phyloP scores from a whole-genome alignment of 2,888 invertebrate genomes.

The Rhorus exstirpatorius region DNA sequence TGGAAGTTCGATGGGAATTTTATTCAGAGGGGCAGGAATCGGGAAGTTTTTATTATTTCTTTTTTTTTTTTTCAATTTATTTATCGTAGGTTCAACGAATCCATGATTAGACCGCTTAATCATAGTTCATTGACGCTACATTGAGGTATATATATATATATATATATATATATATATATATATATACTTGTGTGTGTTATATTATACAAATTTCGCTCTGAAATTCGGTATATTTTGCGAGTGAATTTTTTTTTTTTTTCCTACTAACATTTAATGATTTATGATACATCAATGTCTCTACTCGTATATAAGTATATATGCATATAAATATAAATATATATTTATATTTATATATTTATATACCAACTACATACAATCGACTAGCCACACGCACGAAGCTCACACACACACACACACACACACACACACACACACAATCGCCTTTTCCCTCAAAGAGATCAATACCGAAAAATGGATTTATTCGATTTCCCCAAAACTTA shows the following conservation, averaged over 20 bases:
- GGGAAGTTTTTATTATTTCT: not conserved
- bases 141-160: no score
- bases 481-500: not conserved
- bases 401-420: no score
- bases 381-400: conserved; percentile 63
- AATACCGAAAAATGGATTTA: conserved; percentile 11
- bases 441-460: conserved; percentile 5
- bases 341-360: conserved; percentile 42
- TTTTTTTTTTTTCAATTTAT: conserved; percentile 9
- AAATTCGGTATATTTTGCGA: conserved; percentile 45
- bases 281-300: conserved; percentile 66
- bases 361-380: conserved; percentile 57
- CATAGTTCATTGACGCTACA: conserved; percentile 61
- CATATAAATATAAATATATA: no score
- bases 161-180: not conserved
- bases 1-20: conserved; percentile 42
- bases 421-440: no score
- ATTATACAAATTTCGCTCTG: conserved; percentile 11
- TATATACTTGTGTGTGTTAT: not conserved
- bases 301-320: no score
- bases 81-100: conserved; percentile 53
- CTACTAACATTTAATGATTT: conserved; percentile 57
- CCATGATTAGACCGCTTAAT: conserved; percentile 65
- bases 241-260: conserved; percentile 45
- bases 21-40: conserved; percentile 16